Conservation (phyloP, 2,113 vertebrate species). For the Nycticorax nycticorax region DNA sequence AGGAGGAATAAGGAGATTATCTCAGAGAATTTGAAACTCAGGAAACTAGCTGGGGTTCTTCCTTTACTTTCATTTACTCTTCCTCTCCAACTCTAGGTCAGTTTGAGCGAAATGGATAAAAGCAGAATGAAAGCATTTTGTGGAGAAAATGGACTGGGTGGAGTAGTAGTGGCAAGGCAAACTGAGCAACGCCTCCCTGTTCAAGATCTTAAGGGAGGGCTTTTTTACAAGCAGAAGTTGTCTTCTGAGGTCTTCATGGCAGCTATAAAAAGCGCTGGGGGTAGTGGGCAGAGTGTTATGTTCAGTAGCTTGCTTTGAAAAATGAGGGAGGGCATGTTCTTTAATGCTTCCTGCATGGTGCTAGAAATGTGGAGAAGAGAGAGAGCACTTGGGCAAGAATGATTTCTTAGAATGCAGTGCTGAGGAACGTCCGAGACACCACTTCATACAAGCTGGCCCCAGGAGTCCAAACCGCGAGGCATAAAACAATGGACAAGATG, state of each 20-base stretch:
- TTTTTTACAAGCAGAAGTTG: background rate
- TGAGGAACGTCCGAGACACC: constrained; percentile 33
- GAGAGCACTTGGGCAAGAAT: background rate
- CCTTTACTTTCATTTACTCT: background rate
- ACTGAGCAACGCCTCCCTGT: background rate
- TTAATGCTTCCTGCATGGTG: background rate
- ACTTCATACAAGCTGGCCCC: constrained; percentile 22
- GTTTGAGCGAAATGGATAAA: background rate
- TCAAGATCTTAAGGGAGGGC: background rate
- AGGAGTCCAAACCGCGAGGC: constrained; percentile 23
- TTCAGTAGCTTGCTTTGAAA: background rate
- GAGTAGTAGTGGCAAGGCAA: background rate
- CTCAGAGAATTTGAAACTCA: background rate
- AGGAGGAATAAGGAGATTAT: background rate
- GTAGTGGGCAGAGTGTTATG: background rate
- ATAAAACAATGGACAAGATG: constrained; percentile 26
- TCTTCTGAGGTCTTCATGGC: background rate
- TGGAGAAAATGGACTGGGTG: background rate
- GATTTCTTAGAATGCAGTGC: constrained; percentile 14
- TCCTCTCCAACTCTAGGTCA: background rate
- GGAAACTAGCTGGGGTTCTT: background rate
- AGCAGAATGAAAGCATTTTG: background rate
- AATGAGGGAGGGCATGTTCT: background rate
- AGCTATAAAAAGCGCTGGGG: background rate
- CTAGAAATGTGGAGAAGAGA: background rate